These are phyloP conservation scores for Ianthella basta DNA, from an alignment of 37 sponge, comb jelly and placozoan species.

Conservation along the genomic window DNA sequence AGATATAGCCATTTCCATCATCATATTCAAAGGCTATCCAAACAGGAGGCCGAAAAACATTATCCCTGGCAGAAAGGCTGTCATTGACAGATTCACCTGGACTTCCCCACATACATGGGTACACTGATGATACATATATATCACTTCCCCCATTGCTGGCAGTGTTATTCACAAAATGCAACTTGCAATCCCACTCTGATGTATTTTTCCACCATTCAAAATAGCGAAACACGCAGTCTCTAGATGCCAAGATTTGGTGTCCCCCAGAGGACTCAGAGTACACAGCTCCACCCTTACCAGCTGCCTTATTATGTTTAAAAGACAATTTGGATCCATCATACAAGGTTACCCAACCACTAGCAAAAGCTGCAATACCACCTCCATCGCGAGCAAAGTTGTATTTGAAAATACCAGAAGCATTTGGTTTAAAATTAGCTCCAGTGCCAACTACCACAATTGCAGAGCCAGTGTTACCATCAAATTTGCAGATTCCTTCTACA, in stretches of 20 bases:
- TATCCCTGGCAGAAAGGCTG: too few relatives aligned
- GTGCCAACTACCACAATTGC: conserved; percentile 2
- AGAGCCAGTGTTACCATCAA: neutral
- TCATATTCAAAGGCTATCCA: too few relatives aligned
- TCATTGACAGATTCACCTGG: neutral
- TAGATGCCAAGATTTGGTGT: conserved; percentile 5
- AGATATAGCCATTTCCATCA: too few relatives aligned
- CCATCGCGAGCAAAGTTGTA: neutral
- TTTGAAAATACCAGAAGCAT: neutral
- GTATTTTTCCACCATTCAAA: neutral
- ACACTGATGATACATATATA: conserved; percentile 3
- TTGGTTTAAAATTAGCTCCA: neutral
- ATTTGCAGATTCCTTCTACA: neutral
- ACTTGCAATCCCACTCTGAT: neutral
- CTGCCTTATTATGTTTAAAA: neutral
- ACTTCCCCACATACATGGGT: conserved; percentile 14
- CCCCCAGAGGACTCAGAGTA: conserved; percentile 3
- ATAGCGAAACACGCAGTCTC: conserved; percentile 5
- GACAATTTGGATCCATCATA: neutral
- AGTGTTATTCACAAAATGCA: neutral
- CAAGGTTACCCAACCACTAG: neutral
- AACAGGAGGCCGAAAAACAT: too few relatives aligned
- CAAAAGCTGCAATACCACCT: conserved; percentile 14
- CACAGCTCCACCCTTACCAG: conserved; percentile 13
- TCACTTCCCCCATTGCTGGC: neutral